These are phyloP conservation scores for Drymonia ruficornis DNA, from an alignment of 2,888 invertebrate species.

Conservation along the genomic window DNA sequence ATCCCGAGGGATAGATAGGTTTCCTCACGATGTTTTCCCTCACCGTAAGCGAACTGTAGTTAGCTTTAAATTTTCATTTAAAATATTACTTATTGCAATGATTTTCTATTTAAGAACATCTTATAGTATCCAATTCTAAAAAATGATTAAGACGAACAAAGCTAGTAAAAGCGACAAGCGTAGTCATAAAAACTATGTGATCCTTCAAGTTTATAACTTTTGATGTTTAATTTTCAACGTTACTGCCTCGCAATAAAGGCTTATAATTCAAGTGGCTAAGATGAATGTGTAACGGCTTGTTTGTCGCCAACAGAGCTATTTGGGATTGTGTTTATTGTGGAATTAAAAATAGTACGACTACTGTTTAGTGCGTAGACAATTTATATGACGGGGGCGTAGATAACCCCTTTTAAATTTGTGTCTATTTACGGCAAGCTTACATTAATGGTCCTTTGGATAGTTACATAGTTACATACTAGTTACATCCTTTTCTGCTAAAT, in stretches of 20 bases:
- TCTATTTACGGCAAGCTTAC: neutral
- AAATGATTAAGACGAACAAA: no score
- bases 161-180: no score
- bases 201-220: neutral
- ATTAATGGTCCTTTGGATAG: no score
- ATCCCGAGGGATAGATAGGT: no score
- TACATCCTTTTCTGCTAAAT: no score
- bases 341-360: slow-evolving; percentile 22
- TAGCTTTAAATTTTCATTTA: no score
- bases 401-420: neutral
- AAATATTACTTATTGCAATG: no score
- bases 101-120: no score
- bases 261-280: slow-evolving; percentile 4
- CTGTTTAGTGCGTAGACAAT: neutral
- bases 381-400: neutral
- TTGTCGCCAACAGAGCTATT: slow-evolving; percentile 23
- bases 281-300: slow-evolving; percentile 24
- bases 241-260: slow-evolving; percentile 34
- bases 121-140: no score
- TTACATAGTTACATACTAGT: no score
- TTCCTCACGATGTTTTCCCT: no score
- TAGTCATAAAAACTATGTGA: neutral
- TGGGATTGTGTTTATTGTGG: slow-evolving; percentile 25
- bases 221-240: neutral
- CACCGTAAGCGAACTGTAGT: no score